Base-by-base conservation (phyloP, 2,113 vertebrate genomes). In the Embiotoca jacksoni region DNA sequence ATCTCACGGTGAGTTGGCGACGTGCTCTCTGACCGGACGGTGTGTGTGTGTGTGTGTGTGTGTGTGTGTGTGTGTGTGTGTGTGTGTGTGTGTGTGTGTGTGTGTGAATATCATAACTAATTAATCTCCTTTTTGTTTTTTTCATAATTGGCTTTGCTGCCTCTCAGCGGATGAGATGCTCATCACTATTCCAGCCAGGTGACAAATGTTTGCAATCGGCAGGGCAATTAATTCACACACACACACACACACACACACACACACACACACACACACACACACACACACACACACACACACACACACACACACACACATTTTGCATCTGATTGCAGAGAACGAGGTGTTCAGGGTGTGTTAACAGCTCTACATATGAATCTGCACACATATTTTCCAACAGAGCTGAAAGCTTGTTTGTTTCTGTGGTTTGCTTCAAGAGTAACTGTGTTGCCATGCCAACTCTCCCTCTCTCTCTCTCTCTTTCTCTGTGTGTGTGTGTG, bases 381-480 rank as follows among this genome's bases (percentile, higher is more conserved):
- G 77, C 69, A 74, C 88, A 83, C 83, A 88, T 86, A 90, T 86
- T 89, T 88, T 50, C 72, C 23, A 23, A 80, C 78, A 75, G 83
- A 82, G 73, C 84, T 75, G 74, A 80, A 82, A 74, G 78, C 80
- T 61, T 91, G 88, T 91, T 90, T 90, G 90, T 90, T 90, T 90
- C 89, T 84, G 71, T 84, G 80, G 56, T 81, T 74, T 86, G 90
- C 88, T 91, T 86, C 81, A 76, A 87, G 78, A 88, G 90, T 81
- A 79, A 76, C 86, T 86, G 84, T 89, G 91, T 92, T 92, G 90
- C 91, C 89, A 91, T 92, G 91, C 84, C 91, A 90, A 91, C 90
- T 61, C 87, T 78, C 32, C 2, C 85, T 54, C 60, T 67, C 11
- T 67, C 8, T 67, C 8, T 49, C 63, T 69, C 76, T 44, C 54